phyloP scores from a whole-genome alignment of 2,113 vertebrate genomes.

The Amazona guildingii region DNA sequence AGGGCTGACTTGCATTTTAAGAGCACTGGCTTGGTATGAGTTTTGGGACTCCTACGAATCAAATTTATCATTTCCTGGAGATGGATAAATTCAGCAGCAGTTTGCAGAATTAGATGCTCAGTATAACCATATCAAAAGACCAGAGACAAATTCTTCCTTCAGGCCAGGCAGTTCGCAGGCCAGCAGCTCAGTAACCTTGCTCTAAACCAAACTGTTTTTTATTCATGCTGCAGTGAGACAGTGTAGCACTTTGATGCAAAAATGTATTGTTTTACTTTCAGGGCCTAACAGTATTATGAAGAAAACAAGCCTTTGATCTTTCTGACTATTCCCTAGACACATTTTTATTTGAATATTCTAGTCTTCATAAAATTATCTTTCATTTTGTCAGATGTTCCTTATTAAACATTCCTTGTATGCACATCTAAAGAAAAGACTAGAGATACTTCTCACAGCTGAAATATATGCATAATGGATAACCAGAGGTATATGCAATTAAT shows the following conservation, averaged over 20 bases:
- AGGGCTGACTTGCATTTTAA: neutral
- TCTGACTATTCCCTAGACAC: neutral
- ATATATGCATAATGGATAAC: neutral
- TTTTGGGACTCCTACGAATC: neutral
- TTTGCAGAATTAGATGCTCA: neutral
- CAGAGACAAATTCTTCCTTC: neutral
- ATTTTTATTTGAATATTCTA: neutral
- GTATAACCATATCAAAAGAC: neutral
- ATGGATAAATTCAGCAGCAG: neutral
- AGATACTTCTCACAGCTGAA: neutral
- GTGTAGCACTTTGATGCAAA: neutral
- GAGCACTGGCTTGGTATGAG: neutral
- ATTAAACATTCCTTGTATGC: neutral
- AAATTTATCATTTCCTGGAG: neutral
- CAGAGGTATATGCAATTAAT: neutral
- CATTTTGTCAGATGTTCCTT: neutral
- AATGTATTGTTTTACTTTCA: neutral
- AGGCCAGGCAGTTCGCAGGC: neutral
- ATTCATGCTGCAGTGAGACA: neutral
- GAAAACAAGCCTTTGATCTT: constrained; percentile 40
- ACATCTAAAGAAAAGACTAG: neutral
- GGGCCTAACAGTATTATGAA: neutral
- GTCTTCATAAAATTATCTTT: neutral
- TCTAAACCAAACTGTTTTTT: neutral
- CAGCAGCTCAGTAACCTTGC: neutral